phyloP scores from a whole-genome alignment of 1,140 invertebrate species.

The Watersipora subatra region DNA sequence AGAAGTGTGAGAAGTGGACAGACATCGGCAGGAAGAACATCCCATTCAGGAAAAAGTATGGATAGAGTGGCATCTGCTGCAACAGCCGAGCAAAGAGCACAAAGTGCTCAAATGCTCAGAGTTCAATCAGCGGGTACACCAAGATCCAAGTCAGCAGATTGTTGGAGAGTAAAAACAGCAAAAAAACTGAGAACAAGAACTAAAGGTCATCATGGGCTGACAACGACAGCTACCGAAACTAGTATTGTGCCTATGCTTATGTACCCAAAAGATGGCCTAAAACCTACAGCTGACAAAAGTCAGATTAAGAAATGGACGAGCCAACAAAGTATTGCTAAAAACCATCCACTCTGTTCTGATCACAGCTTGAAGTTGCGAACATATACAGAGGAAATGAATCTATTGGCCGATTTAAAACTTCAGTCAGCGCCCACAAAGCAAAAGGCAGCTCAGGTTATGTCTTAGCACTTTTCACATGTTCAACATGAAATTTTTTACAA shows the following conservation, averaged over 20 bases:
- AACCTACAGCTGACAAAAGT: neutral
- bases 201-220: constrained; percentile 1
- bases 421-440: neutral
- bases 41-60: neutral
- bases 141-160: constrained; percentile 11
- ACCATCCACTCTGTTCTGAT: neutral
- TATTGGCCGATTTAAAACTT: neutral
- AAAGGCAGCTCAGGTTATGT: neutral
- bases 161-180: constrained; percentile 11
- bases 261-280: constrained; percentile 17
- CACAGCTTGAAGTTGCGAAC: neutral
- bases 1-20: neutral
- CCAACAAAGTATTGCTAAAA: neutral
- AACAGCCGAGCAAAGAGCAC: neutral
- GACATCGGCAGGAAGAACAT: neutral
- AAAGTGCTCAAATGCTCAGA: constrained; percentile 8
- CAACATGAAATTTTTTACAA: too few species aligned
- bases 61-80: neutral
- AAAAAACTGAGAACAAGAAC: constrained; percentile 3
- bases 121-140: constrained; percentile 20
- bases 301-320: neutral
- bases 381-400: neutral
- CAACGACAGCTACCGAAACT: constrained; percentile 12
- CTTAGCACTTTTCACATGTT: too few species aligned
- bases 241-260: constrained; percentile 31